Base-by-base conservation (phyloP, 2,888 invertebrate genomes). In the Dolichomitus sp. region DNA sequence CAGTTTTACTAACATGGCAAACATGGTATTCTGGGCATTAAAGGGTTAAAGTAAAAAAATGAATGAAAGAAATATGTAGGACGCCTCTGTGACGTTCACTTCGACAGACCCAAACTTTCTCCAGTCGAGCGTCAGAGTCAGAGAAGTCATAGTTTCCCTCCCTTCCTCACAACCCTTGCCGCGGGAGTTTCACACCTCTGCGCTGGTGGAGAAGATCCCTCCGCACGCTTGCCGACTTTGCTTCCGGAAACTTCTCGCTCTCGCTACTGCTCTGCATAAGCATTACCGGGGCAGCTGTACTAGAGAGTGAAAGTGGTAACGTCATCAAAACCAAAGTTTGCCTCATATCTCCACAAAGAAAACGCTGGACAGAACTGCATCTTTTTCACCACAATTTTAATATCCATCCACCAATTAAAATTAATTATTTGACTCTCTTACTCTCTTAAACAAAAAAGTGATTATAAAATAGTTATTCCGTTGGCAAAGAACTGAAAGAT, bases 251-350 rank as follows among this genome's bases (percentile, higher is more conserved):
- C 90, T 93, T 93, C 70, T 57, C 65, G 72, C 66, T 69, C 69
- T 90, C 89, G 87, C 89, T 88, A 17, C 90, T 88, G 88, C 90
- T 93, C 91, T 92, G 92, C 92, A 92, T 92, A 92, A 92, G 92
- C 92, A 92, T 92, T 91, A 91, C 90, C 87, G 89, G 68, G 77
- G 88, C 87, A 88, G 91, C 89, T 91, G 92, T 89, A 92, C 92
- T 91, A 90, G 90, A 92, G 89, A 93, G 93, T 90, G 93, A 93
- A 93, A 93, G 93, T 91, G 89, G 89, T 86, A 86, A 81, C 86
- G 85, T 88, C 88, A 88, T 87, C 84, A 68, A 76, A 80, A 84
- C 80, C 84, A 79, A 89, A 90, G 86, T 90, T 90, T 75, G 33
- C 75, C 4, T 59, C 30, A 14, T 42, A 9, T 45, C 61, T 14